A percentile compares a stretch with the other conserved stretches of the same genome.
phyloP scores from a whole-genome alignment of 2,888 invertebrate genomes.

The Magallana nippona region DNA sequence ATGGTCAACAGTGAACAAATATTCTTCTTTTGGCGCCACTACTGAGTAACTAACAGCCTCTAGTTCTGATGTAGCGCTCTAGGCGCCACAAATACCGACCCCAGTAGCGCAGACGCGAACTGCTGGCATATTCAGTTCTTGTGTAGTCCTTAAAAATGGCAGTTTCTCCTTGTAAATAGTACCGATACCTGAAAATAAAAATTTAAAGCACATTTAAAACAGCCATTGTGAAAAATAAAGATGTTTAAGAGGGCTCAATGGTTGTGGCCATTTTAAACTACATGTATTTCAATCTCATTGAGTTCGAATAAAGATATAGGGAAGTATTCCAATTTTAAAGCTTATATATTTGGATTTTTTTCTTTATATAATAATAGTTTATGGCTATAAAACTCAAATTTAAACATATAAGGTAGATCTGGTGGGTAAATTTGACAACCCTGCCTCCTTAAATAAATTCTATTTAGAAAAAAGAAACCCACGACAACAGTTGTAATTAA shows the following conservation, averaged over 20 bases:
- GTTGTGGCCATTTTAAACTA: not conserved
- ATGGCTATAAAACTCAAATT: too few relatives aligned
- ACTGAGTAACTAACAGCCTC: not conserved
- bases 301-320: too few relatives aligned
- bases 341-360: too few relatives aligned
- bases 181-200: slow-evolving; percentile 44
- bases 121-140: slow-evolving; percentile 31
- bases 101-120: slow-evolving; percentile 40
- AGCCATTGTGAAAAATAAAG: too few relatives aligned
- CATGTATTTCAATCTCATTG: not conserved
- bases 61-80: slow-evolving; percentile 37
- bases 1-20: too few relatives aligned
- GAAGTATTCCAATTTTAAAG: too few relatives aligned
- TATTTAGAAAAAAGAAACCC: not conserved
- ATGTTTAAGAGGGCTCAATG: too few relatives aligned
- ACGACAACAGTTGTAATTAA: not conserved
- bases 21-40: not conserved
- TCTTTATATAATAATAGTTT: too few relatives aligned
- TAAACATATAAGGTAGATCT: too few relatives aligned
- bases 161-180: slow-evolving; percentile 49
- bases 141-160: slow-evolving; percentile 48
- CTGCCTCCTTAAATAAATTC: too few relatives aligned
- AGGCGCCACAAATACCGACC: slow-evolving; percentile 31
- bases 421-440: too few relatives aligned
- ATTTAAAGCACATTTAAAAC: not conserved